Conservation (phyloP, 2,797 vertebrate genomes). For the Sandelia bainsii region DNA sequence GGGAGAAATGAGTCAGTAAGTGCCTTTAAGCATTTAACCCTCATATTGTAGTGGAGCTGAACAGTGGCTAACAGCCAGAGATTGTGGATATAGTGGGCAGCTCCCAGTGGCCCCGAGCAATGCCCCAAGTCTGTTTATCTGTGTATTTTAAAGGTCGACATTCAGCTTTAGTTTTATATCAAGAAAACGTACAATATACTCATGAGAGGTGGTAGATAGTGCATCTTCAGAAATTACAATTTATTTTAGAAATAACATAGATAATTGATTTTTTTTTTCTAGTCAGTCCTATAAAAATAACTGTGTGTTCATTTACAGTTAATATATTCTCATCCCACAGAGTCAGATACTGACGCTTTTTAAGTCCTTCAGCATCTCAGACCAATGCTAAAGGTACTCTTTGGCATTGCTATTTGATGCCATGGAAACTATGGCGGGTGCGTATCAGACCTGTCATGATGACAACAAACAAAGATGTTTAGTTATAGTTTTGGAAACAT, state of each 20-base stretch:
- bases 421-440: too few relatives aligned
- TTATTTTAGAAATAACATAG: neutral
- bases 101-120: neutral
- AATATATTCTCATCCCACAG: too few relatives aligned
- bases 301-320: too few relatives aligned
- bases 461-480: too few relatives aligned
- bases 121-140: neutral
- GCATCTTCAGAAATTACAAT: neutral
- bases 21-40: slow-evolving; percentile 37
- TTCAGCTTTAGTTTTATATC: slow-evolving; percentile 1
- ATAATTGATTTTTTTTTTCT: neutral
- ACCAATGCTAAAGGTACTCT: too few relatives aligned
- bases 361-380: too few relatives aligned
- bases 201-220: neutral
- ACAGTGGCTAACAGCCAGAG: neutral
- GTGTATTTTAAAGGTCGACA: slow-evolving; percentile 2
- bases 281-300: neutral
- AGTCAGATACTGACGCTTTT: too few relatives aligned
- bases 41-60: slow-evolving; percentile 17
- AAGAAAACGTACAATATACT: neutral
- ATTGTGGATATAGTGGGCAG: neutral
- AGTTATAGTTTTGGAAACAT: too few relatives aligned
- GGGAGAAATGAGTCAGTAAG: slow-evolving; percentile 19
- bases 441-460: too few relatives aligned
- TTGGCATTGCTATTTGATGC: too few relatives aligned